Base-by-base conservation (phyloP, 2,113 vertebrate genomes). In the Odobenus rosmarus region DNA sequence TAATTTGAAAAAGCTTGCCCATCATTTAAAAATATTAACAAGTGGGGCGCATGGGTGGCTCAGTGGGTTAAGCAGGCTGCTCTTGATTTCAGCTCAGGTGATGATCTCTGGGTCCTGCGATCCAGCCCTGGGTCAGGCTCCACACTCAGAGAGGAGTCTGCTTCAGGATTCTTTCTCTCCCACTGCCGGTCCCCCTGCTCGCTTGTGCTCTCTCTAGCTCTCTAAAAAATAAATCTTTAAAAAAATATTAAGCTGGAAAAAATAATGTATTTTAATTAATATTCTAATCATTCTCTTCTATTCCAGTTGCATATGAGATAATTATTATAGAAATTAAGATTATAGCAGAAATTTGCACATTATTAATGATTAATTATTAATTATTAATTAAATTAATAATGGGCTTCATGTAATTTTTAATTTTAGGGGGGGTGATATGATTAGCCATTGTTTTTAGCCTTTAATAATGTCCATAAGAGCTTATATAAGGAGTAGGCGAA, bases 1-100 rank as follows among this genome's bases (percentile, higher is more conserved):
- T 84, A 42, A 92, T 82, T 91, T 88, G 88, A 88, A 67, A 88
- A 90, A 83, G 19, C 16, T 92, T 94, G 82, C 23, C 55, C 24
- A 21, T 71, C 36, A 42, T 69, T 64, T 88, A 42, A 88, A 95
- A 61, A 82, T 39, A 57, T 36, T 72, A 67, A 36, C 23, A 24
- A 69, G 18, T 3, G 39, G 72, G 39, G 24, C 13, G 6, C 39
- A 12, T 24, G 23, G 36, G 39, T 74, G 71, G 71, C 12, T 74
- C 12, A 74, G 23, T 74, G 10, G 21, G 12, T 74, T 42, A 74
- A 74, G 39, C 23, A 42, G 23, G 39, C 39, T 19, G 67, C n/a
- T 69, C 67, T 69, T 69, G 23, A 74, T 42, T 74, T 42, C 11
- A 23, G 39, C 71, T 42, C 39, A 42, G 36, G 5, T 42, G 13